phyloP scores from a whole-genome alignment of 2,113 vertebrate genomes.

The Coptodon bakossiorum region DNA sequence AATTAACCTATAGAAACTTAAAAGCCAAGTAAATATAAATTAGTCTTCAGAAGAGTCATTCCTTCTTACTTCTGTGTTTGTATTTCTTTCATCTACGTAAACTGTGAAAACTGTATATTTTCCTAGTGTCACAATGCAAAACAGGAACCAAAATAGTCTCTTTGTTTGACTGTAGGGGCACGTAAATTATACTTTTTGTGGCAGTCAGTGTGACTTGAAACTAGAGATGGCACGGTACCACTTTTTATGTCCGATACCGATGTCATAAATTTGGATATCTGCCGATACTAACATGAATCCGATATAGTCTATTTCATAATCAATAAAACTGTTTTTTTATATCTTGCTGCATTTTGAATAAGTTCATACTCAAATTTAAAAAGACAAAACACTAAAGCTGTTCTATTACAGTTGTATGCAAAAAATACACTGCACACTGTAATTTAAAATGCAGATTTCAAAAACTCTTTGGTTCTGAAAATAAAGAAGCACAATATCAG shows the following conservation, averaged over 20 bases:
- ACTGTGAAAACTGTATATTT: not conserved
- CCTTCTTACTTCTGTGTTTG: not conserved
- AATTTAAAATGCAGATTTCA: not conserved
- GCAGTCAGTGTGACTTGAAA: not conserved
- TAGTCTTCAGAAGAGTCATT: not conserved
- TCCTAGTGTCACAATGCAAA: not conserved
- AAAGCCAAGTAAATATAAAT: not conserved
- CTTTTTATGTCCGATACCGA: not conserved
- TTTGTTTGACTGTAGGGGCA: not conserved
- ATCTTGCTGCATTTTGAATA: not conserved
- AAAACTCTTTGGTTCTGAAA: not conserved
- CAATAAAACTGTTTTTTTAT: not conserved
- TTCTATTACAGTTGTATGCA: not conserved
- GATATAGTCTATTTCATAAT: not conserved
- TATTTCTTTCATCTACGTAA: not conserved
- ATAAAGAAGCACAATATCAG: too few relatives aligned
- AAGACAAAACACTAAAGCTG: not conserved
- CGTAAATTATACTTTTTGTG: accelerated
- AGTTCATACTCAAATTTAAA: not conserved
- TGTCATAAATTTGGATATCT: not conserved
- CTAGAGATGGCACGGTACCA: accelerated
- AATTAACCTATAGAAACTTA: not conserved
- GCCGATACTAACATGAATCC: not conserved
- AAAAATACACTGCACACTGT: not conserved
- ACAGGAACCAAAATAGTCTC: not conserved